Conservation (phyloP, 2,888 invertebrate species). For the Acheta domesticus region DNA sequence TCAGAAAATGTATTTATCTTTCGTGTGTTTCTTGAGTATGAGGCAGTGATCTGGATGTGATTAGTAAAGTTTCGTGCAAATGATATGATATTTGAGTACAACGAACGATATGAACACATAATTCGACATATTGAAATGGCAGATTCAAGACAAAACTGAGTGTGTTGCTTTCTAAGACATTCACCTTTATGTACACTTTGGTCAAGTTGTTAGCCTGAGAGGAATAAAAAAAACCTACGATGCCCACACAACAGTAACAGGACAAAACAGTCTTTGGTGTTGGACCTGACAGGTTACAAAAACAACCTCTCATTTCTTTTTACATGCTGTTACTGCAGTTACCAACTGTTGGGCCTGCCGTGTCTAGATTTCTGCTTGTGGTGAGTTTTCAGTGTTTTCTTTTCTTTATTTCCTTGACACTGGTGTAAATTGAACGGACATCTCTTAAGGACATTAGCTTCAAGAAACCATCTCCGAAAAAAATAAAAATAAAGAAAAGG, state of each 20-base stretch:
- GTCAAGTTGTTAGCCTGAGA: neutral
- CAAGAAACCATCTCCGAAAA: slow-evolving; percentile 5
- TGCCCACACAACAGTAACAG: neutral
- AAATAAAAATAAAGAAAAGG: neutral
- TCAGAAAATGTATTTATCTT: no score
- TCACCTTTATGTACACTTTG: slow-evolving; percentile 1
- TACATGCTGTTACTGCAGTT: slow-evolving; percentile 18
- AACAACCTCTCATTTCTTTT: neutral
- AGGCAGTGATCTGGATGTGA: no score
- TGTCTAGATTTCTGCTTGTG: neutral
- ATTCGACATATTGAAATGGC: neutral
- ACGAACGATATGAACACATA: neutral
- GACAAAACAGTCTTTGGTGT: slow-evolving; percentile 3
- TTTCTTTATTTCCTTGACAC: neutral
- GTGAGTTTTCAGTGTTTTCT: slow-evolving; percentile 2
- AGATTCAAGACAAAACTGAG: neutral
- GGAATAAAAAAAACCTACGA: neutral
- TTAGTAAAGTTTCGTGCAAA: no score
- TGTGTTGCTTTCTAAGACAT: neutral
- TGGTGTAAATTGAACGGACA: neutral
- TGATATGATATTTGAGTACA: neutral
- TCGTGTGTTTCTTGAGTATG: no score
- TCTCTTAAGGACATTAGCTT: neutral
- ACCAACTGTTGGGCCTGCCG: neutral
- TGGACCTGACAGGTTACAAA: neutral